Base-by-base conservation (phyloP, 2,888 invertebrate genomes). In the Julus scanicus region DNA sequence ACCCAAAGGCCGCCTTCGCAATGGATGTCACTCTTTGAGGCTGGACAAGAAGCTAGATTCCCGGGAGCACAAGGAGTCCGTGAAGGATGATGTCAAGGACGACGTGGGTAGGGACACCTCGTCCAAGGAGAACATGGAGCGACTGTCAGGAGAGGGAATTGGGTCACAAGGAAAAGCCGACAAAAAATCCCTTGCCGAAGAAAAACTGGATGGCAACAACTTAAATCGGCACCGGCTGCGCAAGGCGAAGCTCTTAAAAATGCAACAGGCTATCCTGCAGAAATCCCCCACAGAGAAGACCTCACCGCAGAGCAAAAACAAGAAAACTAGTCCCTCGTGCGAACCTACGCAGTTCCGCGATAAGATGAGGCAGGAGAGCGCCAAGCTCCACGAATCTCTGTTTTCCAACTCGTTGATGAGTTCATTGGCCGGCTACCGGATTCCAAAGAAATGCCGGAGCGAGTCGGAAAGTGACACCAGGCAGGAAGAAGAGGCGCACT, bases 361-460 rank as follows among this genome's bases (percentile, higher is more conserved):
- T 40, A 89, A 89, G 53, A 53, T 84, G 71, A 83, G 88, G 44
- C 89, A 89, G 49, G 89, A 89, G 48, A 88, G 89, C 80, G 88
- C 57, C 20, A 89, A 89, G 86, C 71, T 89, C 40, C 87, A 88
- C 29, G 88, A 89, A 87, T 88, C 89, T 63, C 86, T 89, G 40
- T 89, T 89, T 85, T 80, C 89, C 39, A 89, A 48, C 84, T 48
- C 85, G 20, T 15, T 87, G 53, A 89, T 88, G 49, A 85, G 86
- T 15, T 86, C 83, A 3, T 40, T 88, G 44, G 84, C 84, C 29
- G 88, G 88, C 1, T 88, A 88, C 29, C 80, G 88, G 17, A 88
- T 88, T n/a, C 88, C 88, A 1, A 88, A 88, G 84, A 88, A 88
- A 49, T 63, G 49, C 17, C 63, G 86, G 9, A 83, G 63, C 11